Base-by-base conservation (phyloP, 2,113 vertebrate species). In the Myotis lucifugus region DNA sequence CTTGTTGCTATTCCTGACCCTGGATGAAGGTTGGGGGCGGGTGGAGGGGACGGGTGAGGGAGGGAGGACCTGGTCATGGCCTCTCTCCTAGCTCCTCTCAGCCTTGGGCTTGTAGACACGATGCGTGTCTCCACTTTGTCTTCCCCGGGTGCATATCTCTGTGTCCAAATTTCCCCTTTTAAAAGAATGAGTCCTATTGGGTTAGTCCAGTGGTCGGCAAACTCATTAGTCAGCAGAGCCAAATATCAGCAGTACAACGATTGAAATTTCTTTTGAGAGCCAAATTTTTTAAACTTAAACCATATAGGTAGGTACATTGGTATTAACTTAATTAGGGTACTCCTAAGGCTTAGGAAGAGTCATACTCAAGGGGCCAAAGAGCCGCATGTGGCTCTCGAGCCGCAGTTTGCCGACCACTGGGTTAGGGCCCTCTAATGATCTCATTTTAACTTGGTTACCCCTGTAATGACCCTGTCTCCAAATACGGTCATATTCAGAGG, bases 1-100 rank as follows among this genome's bases (percentile, higher is more conserved):
- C 4, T 78, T 86, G 37, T 98, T 96, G 94, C 82, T 86, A 34
- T 93, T 5, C 79, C 77, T 93, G 91, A 83, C 92, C 91, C 92
- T 73, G 21, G 74, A 91, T 42, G 23, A 34, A 19, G 42, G 50
- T 3, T 8, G 2, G 10, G 46, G 46, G 3, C 19, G 8, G 56
- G 21, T 29, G 50, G 37, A 13, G 29, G 10, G 46, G 46, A 46
- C 46, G 46, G 46, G 46, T 46, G 46, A 2, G 12, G 12, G 27
- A 5, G 6, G 21, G 14, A 3, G 70, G 15, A 23, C 12, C 54
- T 29, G 5, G 9, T 66, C 2, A 17, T 18, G 8, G n/a, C 11
- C 7, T 85, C n/a, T 40, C 6, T 84, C n/a, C 29, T 42, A 3
- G 29, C 42, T 42, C 84, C 72, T 34, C 17, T 21, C n/a, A 66